Evolutionary conservation across 2,888 invertebrate genomes (phyloP).

Genomic region (Syrista parreyssii): DNA sequence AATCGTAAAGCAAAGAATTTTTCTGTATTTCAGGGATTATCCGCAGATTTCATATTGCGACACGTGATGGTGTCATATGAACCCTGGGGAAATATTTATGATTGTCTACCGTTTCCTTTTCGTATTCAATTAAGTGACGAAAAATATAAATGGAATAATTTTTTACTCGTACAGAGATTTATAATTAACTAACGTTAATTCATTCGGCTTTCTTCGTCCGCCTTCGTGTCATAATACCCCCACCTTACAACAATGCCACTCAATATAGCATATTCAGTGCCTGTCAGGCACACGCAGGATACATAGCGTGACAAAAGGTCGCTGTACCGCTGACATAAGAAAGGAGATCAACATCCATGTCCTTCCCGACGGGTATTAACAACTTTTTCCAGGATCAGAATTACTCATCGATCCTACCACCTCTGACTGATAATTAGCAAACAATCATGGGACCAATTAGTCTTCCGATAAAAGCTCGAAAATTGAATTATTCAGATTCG

Average conservation of each 20-base stretch:
- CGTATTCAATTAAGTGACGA: not conserved
- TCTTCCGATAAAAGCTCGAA: not conserved
- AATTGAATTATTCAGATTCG: not conserved
- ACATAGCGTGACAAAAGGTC: conserved; percentile 1
- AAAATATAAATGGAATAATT: not conserved
- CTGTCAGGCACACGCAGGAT: not conserved
- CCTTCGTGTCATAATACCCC: not conserved
- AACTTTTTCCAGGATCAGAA: not conserved
- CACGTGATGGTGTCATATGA: too few relatives aligned
- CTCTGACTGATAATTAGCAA: not conserved
- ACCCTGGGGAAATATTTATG: not conserved
- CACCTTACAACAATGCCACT: not conserved
- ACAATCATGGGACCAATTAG: not conserved
- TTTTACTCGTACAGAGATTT: not conserved
- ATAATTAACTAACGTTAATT: not conserved
- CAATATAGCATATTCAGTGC: not conserved
- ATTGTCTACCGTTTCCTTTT: not conserved
- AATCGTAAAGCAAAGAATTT: not conserved
- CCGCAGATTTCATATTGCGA: too few relatives aligned
- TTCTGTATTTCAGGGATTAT: not conserved
- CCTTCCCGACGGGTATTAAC: not conserved
- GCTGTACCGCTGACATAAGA: conserved; percentile 3
- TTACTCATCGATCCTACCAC: not conserved
- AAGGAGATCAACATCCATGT: not conserved
- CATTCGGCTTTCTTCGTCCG: not conserved